Evolutionary conservation across 2,113 vertebrate species (phyloP), one percentile per base, ranked within the genome.

Genomic region (Oreocharis arfaki): DNA sequence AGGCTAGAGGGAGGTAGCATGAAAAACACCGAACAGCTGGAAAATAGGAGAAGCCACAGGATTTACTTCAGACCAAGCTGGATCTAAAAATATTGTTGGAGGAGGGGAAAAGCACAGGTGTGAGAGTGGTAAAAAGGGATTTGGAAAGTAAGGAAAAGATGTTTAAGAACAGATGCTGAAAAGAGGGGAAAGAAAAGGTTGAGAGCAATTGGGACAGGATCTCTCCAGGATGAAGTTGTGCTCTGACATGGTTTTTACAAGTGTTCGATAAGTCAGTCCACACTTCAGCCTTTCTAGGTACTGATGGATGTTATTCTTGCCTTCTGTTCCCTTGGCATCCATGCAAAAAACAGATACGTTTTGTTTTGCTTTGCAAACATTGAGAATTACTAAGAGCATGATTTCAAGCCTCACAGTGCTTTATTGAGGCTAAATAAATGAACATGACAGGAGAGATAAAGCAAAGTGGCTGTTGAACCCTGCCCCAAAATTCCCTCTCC

Each of bases 191-290:
- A 49, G 23, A 74, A 78, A 50, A 84, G 18, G 13, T 56, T 71
- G 3, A 84, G 32, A 69, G 46, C 0, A 0, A 39, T 11, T 27
- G 37, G 20, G 35, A 33, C n/a, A 49, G 44, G 16, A 41, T 69
- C 23, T 88, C 28, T 79, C 18, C 59, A 63, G 23, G 33, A 78
- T 70, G 21, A 81, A 89, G 39, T 30, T 42, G 50, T 83, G 39
- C 21, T 69, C 41, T 56, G 16, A 33, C 32, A 33, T 7, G 3
- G 2, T 78, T 82, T 87, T 74, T 39, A 56, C 35, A 55, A 39
- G 55, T 39, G 16, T 44, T 39, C 1, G 1, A 3, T 59, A 63
- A 74, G 41, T 77, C 33, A 2, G 0, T 83, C 33, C 11, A 2
- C 53, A 15, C 23, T 73, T 68, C 9, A 91, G 41, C 19, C 33